phyloP scores from a whole-genome alignment of 1,140 invertebrate genomes.

The Hormaphis cornu region DNA sequence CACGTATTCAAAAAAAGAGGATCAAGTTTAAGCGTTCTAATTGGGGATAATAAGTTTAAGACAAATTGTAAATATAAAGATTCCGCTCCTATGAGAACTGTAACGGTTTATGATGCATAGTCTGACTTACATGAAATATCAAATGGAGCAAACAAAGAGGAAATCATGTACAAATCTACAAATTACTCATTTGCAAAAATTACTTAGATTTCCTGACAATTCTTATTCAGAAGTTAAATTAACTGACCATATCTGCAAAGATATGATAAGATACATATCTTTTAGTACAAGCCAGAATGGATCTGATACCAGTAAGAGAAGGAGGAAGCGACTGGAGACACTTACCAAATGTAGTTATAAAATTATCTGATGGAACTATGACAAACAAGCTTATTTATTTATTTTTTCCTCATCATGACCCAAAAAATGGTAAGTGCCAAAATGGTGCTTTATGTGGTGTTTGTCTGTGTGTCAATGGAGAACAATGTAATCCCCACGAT shows the following conservation, averaged over 20 bases:
- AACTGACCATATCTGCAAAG: slow-evolving; percentile 73
- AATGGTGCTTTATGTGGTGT: slow-evolving; percentile 61
- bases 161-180: slow-evolving; percentile 64
- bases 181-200: slow-evolving; percentile 64
- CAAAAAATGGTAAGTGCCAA: slow-evolving; percentile 53
- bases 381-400: slow-evolving; percentile 59
- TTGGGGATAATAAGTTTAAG: slow-evolving; percentile 59
- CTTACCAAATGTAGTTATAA: slow-evolving; percentile 66
- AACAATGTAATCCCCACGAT: slow-evolving; percentile 52
- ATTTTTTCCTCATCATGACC: slow-evolving; percentile 60
- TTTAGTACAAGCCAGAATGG: slow-evolving; percentile 66
- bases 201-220: slow-evolving; percentile 43
- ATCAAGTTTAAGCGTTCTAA: slow-evolving; percentile 60
- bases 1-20: slow-evolving; percentile 67
- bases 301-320: slow-evolving; percentile 59
- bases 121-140: slow-evolving; percentile 67
- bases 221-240: too few relatives aligned
- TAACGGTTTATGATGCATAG: slow-evolving; percentile 73
- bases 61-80: slow-evolving; percentile 47
- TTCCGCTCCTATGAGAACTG: slow-evolving; percentile 60
- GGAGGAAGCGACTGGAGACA: slow-evolving; percentile 83
- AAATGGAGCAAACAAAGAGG: slow-evolving; percentile 60
- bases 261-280: slow-evolving; percentile 75
- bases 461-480: slow-evolving; percentile 61
- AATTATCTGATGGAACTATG: slow-evolving; percentile 57